Evolutionary conservation across 2,888 invertebrate genomes (phyloP).

Genomic region (Eucera pruinosa): DNA sequence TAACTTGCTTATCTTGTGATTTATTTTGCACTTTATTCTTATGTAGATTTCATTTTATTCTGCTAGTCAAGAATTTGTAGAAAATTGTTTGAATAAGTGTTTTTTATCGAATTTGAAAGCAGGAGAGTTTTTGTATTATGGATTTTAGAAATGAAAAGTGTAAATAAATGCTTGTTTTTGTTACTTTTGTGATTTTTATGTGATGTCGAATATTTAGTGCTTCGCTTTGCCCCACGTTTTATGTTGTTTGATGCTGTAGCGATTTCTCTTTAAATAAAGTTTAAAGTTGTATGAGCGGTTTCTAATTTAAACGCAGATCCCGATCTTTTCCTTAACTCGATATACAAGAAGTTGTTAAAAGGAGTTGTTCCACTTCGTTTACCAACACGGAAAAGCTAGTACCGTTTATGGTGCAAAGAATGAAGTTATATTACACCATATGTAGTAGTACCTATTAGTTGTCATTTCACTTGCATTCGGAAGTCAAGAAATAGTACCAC

Average conservation of each 20-base stretch:
- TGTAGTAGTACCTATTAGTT: not conserved
- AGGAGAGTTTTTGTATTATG: no score
- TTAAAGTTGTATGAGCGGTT: not conserved
- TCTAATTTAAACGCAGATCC: not conserved
- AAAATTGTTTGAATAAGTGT: no score
- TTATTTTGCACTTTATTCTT: no score
- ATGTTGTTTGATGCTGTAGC: no score
- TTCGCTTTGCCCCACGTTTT: not conserved
- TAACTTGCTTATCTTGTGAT: no score
- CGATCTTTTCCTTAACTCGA: not conserved
- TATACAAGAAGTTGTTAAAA: not conserved
- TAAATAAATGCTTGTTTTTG: no score
- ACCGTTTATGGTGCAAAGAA: constrained; percentile 13
- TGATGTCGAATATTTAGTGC: not conserved
- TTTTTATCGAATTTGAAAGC: no score
- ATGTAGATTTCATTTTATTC: no score
- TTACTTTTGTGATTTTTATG: no score
- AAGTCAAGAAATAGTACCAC: constrained; percentile 8
- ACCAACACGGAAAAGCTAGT: constrained; percentile 2
- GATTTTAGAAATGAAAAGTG: no score
- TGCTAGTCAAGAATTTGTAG: no score
- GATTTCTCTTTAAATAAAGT: no score
- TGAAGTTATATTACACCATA: constrained; percentile 16
- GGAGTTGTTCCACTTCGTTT: constrained; percentile 9
- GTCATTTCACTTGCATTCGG: constrained; percentile 16